A percentile compares a stretch with the other conserved stretches of the same genome.
Evolutionary conservation across 1,140 invertebrate species (phyloP).

Genomic region (Drosophila azteca): DNA sequence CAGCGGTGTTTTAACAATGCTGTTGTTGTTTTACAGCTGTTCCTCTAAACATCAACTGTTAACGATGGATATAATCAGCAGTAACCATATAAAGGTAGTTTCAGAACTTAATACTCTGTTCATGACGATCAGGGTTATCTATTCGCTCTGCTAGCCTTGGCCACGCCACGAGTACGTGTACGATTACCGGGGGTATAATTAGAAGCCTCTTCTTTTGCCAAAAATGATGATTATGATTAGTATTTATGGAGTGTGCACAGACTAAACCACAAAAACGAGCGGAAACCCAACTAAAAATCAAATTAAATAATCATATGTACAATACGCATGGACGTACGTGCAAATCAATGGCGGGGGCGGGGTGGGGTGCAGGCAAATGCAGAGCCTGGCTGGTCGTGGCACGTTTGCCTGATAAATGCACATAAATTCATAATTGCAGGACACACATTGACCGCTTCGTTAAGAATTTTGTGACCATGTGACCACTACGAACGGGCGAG

Average conservation of each 20-base stretch:
- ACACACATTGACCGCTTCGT: constrained; percentile 77
- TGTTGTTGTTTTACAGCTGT: too few species aligned
- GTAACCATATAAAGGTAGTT: too few species aligned
- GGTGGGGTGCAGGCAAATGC: too few species aligned
- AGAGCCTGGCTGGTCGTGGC: background rate
- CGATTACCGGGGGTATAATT: too few species aligned
- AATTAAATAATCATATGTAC: constrained; percentile 44
- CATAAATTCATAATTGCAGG: constrained; percentile 81
- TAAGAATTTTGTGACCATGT: constrained; percentile 74
- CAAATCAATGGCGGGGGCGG: constrained; percentile 19
- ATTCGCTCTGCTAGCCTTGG: too few species aligned
- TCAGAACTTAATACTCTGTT: too few species aligned
- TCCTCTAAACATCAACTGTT: too few species aligned
- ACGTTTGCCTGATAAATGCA: constrained; percentile 19
- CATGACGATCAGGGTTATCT: too few species aligned
- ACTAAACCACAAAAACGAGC: constrained; percentile 28
- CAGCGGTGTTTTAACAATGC: too few species aligned
- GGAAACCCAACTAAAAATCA: constrained; percentile 50
- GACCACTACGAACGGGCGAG: constrained; percentile 42
- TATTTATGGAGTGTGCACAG: constrained; percentile 26
- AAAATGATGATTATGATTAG: constrained; percentile 35
- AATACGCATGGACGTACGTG: background rate
- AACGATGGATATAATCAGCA: too few species aligned
- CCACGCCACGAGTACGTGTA: too few species aligned
- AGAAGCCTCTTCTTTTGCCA: too few species aligned